phyloP scores from a whole-genome alignment of 1,140 invertebrate genomes.

The Belonocnema kinseyi region DNA sequence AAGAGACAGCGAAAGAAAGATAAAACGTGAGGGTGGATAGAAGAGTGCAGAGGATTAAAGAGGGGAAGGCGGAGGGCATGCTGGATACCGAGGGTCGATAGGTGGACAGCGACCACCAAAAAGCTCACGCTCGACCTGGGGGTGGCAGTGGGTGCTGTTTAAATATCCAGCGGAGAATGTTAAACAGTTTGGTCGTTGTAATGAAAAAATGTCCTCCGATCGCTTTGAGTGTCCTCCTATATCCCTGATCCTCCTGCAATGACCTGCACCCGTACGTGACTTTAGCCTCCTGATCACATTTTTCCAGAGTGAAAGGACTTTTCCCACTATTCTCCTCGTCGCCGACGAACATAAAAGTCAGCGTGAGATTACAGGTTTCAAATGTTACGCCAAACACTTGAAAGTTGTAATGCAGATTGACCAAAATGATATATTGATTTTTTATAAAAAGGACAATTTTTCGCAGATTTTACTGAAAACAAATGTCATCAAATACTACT shows the following conservation, averaged over 20 bases:
- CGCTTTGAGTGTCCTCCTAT: slow-evolving; percentile 16
- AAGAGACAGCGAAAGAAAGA: slow-evolving; percentile 41
- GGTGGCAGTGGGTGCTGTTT: slow-evolving; percentile 60
- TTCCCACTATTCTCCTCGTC: not conserved
- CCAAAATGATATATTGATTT: not conserved
- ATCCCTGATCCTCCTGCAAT: not conserved
- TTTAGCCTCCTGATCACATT: not conserved
- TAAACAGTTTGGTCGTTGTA: slow-evolving; percentile 62
- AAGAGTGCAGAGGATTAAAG: slow-evolving; percentile 17
- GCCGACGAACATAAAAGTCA: not conserved
- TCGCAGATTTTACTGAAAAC: not conserved
- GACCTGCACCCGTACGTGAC: not conserved
- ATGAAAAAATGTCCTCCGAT: slow-evolving; percentile 54
- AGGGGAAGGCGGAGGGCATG: slow-evolving; percentile 29
- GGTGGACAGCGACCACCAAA: slow-evolving; percentile 63
- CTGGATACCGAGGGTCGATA: slow-evolving; percentile 65
- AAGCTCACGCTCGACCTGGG: slow-evolving; percentile 53
- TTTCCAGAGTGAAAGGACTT: not conserved
- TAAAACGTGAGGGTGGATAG: slow-evolving; percentile 14
- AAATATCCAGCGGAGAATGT: slow-evolving; percentile 66
- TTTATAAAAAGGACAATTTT: not conserved
- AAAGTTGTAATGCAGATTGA: not conserved
- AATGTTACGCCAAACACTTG: not conserved
- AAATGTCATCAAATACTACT: not conserved
- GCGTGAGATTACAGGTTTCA: not conserved